phyloP scores from a whole-genome alignment of 2,888 invertebrate species.

The Chymomyza procnemis region DNA sequence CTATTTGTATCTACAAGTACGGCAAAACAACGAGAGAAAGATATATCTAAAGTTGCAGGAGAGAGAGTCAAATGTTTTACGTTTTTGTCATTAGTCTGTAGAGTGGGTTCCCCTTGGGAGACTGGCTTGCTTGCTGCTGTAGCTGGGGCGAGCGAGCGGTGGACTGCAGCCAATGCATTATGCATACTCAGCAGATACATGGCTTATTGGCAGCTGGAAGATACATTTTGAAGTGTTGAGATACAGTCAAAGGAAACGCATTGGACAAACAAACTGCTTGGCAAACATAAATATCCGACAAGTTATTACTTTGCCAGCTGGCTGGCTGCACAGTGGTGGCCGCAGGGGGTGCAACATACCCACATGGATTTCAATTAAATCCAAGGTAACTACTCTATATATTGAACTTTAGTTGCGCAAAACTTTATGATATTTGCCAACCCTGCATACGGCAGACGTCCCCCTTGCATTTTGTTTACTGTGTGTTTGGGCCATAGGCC shows the following conservation, averaged over 20 bases:
- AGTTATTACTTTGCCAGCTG: not conserved
- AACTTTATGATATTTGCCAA: too few species aligned
- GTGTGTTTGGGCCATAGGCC: too few species aligned
- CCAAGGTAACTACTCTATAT: too few species aligned
- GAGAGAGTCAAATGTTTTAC: constrained; percentile 17
- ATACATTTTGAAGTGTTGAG: not conserved
- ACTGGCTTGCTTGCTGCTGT: too few species aligned
- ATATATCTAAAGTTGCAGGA: too few species aligned
- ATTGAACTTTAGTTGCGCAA: too few species aligned
- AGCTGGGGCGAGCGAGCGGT: too few species aligned
- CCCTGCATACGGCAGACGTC: too few species aligned
- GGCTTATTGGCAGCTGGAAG: not conserved
- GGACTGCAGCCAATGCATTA: not conserved
- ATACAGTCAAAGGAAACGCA: not conserved
- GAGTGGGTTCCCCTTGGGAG: not conserved
- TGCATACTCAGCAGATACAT: not conserved
- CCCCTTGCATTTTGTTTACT: not conserved
- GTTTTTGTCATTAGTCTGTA: constrained; percentile 31
- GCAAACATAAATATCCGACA: not conserved
- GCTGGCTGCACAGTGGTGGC: not conserved
- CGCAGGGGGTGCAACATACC: too few species aligned
- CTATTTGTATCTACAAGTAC: constrained; percentile 13
- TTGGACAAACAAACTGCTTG: not conserved
- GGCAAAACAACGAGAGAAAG: constrained; percentile 24
- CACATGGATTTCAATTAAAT: too few species aligned